Evolutionary conservation across 92 coral and sea anemone genomes (phyloP), one percentile per base, ranked within the genome.

Genomic region (Phenganax subtilis): DNA sequence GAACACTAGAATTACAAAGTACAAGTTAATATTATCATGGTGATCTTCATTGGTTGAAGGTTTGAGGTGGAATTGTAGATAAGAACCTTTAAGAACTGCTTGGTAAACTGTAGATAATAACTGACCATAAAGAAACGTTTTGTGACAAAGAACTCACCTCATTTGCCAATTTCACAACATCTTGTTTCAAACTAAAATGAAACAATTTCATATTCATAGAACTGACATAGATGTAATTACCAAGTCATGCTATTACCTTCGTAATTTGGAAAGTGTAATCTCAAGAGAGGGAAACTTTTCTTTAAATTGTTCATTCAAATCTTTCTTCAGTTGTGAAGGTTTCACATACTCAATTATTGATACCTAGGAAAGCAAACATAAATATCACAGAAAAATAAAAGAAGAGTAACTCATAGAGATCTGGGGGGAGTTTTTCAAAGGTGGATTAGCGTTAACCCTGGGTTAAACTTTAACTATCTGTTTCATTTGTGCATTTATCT

Each of bases 321-420:
- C 99, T 66, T 96, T 96, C 84, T 96, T 96, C 74, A 96, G 87
- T 81, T 96, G 97, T 69, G 97, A 96, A 12, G 99, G 99, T 80
- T 90, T 96, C 55, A 93, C 97, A 85, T 96, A 96, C 9, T 92
- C 97, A 67, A 91, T 90, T 72, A 93, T 90, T 0, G 99, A 96
- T 17, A 96, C 99, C 99, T 96, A 64, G 0, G 69, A 82, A 85
- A 30, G 14, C 10, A 29, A 70, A 25, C 54, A 12, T 54, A 17
- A 57, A 14, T 14, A 25, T 59, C 16, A 59, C 2, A 59, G 65
- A 1, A 59, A 7, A 1, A 59, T 59, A 14, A 59, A 14, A 25
- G 7, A 25, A 59, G 11, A 65, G 31, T 15, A 12, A 59, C 1
- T 1, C 25, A 59, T 59, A 20, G 25, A 20, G 25, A 20, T 20